Evolutionary conservation across 2,888 invertebrate genomes (phyloP).

Genomic region (Eudemis profundana): DNA sequence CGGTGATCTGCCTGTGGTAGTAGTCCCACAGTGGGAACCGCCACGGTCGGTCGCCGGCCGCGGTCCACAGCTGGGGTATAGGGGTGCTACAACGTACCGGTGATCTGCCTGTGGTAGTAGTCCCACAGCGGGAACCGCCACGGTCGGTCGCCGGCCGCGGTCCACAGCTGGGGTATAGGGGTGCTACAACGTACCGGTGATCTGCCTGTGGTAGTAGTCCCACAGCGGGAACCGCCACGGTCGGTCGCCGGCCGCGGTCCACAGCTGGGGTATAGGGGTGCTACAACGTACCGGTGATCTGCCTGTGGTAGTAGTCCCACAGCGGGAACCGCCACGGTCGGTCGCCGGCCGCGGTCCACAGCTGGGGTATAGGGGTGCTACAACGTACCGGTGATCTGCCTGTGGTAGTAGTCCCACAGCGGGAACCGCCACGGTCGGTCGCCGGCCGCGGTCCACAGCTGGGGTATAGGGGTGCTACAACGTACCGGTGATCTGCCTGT

Average conservation of each 20-base stretch:
- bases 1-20: neutral
- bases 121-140: neutral
- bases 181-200: slow-evolving; percentile 80
- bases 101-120: neutral
- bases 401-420: slow-evolving; percentile 89
- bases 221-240: slow-evolving; percentile 93
- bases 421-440: slow-evolving; percentile 94
- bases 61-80: no score
- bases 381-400: slow-evolving; percentile 80
- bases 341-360: slow-evolving; percentile 89
- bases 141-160: neutral
- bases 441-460: slow-evolving; percentile 87
- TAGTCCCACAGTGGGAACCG: slow-evolving; percentile 58
- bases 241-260: slow-evolving; percentile 89
- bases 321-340: slow-evolving; percentile 93
- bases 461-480: no score
- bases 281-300: slow-evolving; percentile 81
- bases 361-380: no score
- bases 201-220: slow-evolving; percentile 86
- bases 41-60: slow-evolving; percentile 87
- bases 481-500: slow-evolving; percentile 82
- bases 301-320: slow-evolving; percentile 88
- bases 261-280: no score
- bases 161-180: no score
- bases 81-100: no score